A percentile compares a stretch with the other conserved stretches of the same genome.
These are phyloP conservation scores for Taenioides sp. DNA, from an alignment of 2,797 vertebrate species.

Conservation along the genomic window DNA sequence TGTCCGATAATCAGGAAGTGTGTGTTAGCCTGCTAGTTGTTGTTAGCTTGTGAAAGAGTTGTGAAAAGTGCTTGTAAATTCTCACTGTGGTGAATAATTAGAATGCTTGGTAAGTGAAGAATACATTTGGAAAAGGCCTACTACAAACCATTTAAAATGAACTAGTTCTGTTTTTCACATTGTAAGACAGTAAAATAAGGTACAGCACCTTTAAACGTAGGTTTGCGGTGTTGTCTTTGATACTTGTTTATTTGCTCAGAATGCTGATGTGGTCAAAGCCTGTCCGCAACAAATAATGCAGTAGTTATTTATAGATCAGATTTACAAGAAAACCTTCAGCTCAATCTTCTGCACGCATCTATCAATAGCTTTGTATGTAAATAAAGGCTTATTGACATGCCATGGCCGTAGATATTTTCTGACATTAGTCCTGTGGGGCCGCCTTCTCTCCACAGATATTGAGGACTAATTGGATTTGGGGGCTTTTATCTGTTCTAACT, in stretches of 20 bases:
- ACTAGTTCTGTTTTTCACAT: too few relatives aligned
- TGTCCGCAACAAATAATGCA: slow-evolving; percentile 12
- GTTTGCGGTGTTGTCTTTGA: slow-evolving; percentile 48
- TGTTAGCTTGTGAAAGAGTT: too few relatives aligned
- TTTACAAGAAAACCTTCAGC: slow-evolving; percentile 38
- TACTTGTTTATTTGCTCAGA: slow-evolving; percentile 47
- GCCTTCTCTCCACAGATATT: slow-evolving; percentile 33
- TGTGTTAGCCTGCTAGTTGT: too few relatives aligned
- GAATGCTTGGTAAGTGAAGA: too few relatives aligned
- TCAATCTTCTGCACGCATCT: slow-evolving; percentile 22
- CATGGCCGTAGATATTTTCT: slow-evolving; percentile 46
- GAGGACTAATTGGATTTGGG: slow-evolving; percentile 71
- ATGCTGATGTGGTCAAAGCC: slow-evolving; percentile 45
- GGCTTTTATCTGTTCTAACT: slow-evolving; percentile 66
- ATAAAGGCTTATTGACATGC: slow-evolving; percentile 54
- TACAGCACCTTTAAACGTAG: not conserved
- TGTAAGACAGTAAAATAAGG: too few relatives aligned
- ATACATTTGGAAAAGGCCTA: too few relatives aligned
- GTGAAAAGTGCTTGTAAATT: too few relatives aligned
- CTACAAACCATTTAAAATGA: not conserved
- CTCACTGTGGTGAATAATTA: too few relatives aligned
- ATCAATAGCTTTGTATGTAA: slow-evolving; percentile 57
- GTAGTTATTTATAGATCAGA: slow-evolving; percentile 40
- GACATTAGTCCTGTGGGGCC: slow-evolving; percentile 53
- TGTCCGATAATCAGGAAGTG: too few relatives aligned